Percentiles rank a stretch among this genome's conserved stretches.
These are phyloP conservation scores for Pachypeltis micranthus DNA, from an alignment of 1,140 invertebrate species.

Conservation along the genomic window DNA sequence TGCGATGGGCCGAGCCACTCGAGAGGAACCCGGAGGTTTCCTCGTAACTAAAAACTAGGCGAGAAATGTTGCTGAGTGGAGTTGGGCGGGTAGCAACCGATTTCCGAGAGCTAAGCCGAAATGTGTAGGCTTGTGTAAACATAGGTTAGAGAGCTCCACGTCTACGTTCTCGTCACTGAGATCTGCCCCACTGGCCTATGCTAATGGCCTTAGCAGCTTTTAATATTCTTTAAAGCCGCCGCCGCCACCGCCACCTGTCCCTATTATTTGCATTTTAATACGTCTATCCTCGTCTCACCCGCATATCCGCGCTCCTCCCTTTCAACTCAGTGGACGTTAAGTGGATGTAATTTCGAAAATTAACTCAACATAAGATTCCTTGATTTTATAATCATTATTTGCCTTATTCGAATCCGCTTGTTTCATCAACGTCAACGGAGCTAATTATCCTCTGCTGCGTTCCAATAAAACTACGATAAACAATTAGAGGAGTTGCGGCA, in stretches of 20 bases:
- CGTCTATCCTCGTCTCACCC: neutral
- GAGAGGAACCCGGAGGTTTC: neutral
- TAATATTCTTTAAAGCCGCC: neutral
- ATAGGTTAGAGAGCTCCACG: neutral
- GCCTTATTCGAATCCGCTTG: no score
- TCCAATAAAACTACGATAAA: no score
- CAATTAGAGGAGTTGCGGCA: no score
- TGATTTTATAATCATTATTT: no score
- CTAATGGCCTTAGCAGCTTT: neutral
- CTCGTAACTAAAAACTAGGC: neutral
- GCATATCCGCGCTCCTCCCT: neutral
- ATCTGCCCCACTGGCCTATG: neutral
- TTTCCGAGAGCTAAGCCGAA: neutral
- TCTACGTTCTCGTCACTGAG: neutral
- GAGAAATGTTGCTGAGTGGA: neutral
- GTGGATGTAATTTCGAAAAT: neutral
- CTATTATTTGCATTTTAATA: neutral
- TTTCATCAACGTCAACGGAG: no score
- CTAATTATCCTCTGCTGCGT: no score
- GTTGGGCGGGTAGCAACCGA: neutral
- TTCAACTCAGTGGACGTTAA: neutral
- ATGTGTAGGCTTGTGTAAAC: neutral
- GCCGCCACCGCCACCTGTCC: neutral
- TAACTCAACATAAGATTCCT: neutral
- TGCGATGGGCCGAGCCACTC: no score